Evolutionary conservation across 2,113 vertebrate species (phyloP), one percentile per base, ranked within the genome.

Genomic region (Rhombomys opimus): DNA sequence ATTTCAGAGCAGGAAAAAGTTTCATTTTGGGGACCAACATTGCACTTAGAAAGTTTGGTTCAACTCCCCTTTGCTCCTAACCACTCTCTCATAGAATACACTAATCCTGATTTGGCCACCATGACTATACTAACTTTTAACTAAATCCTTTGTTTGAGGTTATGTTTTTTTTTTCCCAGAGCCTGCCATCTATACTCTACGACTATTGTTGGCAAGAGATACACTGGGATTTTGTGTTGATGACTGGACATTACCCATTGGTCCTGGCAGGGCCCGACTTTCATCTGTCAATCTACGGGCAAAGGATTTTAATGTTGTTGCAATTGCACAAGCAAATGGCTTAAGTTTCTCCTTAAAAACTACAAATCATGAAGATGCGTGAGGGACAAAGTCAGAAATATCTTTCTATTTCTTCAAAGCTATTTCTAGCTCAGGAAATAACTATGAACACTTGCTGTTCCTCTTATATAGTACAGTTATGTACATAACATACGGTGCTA

Each of bases 221-320:
- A 50, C 17, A 63, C 13, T 30, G 78, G 30, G 7, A 2, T 78
- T 90, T 91, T 27, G 4, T 75, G 18, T 65, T 70, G 35, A 9
- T 81, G 25, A 78, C 25, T 87, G 7, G 17, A 25, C 18, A 22
- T 57, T 57, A n/a, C 13, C 25, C 32, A 22, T 30, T 87, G 65
- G 32, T 86, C 80, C 46, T 46, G 46, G 46, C 46, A 46, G 46
- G 46, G 30, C 25, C 27, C 50, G n/a, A 3, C 12, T 94, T 94
- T 20, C 25, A n/a, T 78, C 17, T 81, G 0, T 27, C 46, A 20
- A 14, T 13, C 61, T 27, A 32, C 13, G 52, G 38, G 18, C 7
- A 46, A 87, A 90, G 11, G 7, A 22, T 70, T 95, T 95, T 93
- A 63, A 90, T 96, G 81, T 67, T 93, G 23, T 89, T 78, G 61